phyloP scores from a whole-genome alignment of 2,888 invertebrate genomes.

The Frankliniella intonsa region DNA sequence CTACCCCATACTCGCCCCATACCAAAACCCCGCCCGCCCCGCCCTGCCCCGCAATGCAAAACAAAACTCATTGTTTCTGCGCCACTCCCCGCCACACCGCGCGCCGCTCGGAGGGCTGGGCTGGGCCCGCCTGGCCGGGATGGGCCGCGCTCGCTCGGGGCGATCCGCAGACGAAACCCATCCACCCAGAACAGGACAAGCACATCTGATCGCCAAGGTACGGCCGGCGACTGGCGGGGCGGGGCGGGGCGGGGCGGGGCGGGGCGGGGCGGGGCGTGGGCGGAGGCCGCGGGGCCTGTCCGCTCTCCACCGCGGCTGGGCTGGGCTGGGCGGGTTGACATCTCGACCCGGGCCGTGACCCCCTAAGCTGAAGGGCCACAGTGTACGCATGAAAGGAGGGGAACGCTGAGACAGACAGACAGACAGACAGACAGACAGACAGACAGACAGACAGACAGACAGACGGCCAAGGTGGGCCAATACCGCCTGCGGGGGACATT shows the following conservation, averaged over 20 bases:
- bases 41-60: background rate
- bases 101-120: background rate
- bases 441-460: no score
- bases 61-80: background rate
- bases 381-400: no score
- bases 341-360: no score
- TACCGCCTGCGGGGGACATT: no score
- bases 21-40: background rate
- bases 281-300: background rate
- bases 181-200: constrained; percentile 1
- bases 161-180: background rate
- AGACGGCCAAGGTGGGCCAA: no score
- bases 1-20: background rate
- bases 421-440: no score
- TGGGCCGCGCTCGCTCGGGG: background rate
- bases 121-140: no score
- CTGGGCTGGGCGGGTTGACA: no score
- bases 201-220: background rate
- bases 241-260: no score
- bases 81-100: background rate
- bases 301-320: background rate
- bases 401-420: no score
- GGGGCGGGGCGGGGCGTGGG: background rate
- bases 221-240: background rate
- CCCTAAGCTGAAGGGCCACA: no score